Base-by-base conservation (phyloP, 2,797 vertebrate genomes). In the Glyptemys insculpta region DNA sequence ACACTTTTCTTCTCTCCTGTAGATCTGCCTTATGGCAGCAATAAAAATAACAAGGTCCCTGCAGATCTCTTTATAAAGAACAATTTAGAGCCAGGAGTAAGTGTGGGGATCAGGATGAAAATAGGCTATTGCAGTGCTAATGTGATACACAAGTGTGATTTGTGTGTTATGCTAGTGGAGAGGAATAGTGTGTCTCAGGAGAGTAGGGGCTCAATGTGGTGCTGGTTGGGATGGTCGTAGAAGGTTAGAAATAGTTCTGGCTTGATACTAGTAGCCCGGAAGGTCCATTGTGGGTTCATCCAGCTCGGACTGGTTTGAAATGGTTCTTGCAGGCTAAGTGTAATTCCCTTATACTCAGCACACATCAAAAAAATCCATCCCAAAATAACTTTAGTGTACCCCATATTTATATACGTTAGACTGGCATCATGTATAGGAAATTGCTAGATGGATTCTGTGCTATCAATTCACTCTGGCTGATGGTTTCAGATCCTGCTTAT, bases 41-140 rank as follows among this genome's bases (percentile, higher is more conserved):
- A 98, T 98, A 97, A 98, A 98, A 98, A 98, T 98, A 98, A 98
- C 98, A 98, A 98, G 98, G 97, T 98, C 98, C 98, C 98, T 91
- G 96, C 95, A 97, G 97, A 98, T 88, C 96, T 92, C 91, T 95
- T 87, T 90, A 92, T 92, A 93, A 98, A 97, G 97, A 97, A 97
- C 97, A 98, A 98, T 98, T 98, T 98, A 98, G 93, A 97, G 93
- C 68, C 92, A 88, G 93, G 95, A 96, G 95, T 97, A 97, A 97
- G 95, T 91, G 97, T 96, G 89, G 95, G 97, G 94, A 96, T 96
- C 47, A 23, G 95, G 97, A 97, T 97, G 97, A 97, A 97, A 97
- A 96, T 94, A 96, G 96, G 95, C 96, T 95, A 95, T 96, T 95
- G 91, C 91, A 82, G 96, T 94, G 96, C 94, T 97, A 97, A 97